phyloP scores from a whole-genome alignment of 2,888 invertebrate species.

The Ptychoptera contaminata region DNA sequence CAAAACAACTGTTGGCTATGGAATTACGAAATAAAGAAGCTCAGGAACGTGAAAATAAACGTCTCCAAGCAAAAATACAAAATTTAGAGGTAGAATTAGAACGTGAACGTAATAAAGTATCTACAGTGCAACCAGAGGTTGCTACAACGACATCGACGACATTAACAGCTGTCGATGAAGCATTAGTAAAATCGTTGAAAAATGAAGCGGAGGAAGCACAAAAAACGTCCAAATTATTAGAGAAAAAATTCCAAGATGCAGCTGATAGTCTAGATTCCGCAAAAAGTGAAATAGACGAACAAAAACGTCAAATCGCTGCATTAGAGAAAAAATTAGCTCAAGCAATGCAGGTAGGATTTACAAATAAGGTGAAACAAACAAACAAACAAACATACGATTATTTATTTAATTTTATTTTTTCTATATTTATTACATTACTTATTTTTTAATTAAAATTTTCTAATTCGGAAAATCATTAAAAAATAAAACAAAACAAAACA shows the following conservation, averaged over 20 bases:
- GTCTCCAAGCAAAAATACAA: constrained; percentile 58
- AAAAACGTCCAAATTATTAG: constrained; percentile 62
- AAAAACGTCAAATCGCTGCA: constrained; percentile 57
- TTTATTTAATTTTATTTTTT: not conserved
- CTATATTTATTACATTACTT: not conserved
- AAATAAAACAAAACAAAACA: constrained; percentile 8
- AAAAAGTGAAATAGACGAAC: constrained; percentile 61
- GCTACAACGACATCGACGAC: constrained; percentile 20
- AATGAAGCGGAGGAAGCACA: constrained; percentile 60
- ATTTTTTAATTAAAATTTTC: not conserved
- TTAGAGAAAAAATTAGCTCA: constrained; percentile 63
- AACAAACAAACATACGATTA: not conserved
- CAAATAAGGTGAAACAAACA: not conserved
- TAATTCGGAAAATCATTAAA: not conserved
- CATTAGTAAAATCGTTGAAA: constrained; percentile 50
- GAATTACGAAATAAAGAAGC: constrained; percentile 77
- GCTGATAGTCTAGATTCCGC: constrained; percentile 62
- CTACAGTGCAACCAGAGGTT: not conserved
- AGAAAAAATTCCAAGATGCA: constrained; percentile 59
- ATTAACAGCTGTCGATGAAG: constrained; percentile 38
- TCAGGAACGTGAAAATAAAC: constrained; percentile 71
- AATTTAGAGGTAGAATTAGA: constrained; percentile 71
- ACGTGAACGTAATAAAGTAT: constrained; percentile 40
- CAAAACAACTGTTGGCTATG: constrained; percentile 76
- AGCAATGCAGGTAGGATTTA: constrained; percentile 37